These are phyloP conservation scores for Catharus fuscescens DNA, from an alignment of 2,113 vertebrate genomes.

Conservation along the genomic window DNA sequence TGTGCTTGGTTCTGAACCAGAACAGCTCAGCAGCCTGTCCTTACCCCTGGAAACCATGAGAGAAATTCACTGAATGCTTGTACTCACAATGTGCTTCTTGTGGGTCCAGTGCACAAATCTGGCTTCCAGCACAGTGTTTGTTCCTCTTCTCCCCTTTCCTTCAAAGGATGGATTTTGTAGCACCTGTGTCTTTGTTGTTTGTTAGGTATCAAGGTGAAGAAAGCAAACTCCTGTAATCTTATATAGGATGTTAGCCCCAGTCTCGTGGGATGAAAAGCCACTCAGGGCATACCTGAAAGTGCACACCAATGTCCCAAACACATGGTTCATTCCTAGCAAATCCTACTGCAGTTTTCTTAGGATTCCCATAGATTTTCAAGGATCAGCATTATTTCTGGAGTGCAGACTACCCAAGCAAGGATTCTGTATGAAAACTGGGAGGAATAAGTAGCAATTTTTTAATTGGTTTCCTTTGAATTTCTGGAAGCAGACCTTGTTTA, in stretches of 20 bases:
- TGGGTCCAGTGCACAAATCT: neutral
- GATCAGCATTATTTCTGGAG: conserved; percentile 7
- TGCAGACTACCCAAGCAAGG: neutral
- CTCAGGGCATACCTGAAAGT: neutral
- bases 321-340: conserved; percentile 46
- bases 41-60: no score
- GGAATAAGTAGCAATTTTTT: neutral
- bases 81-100: neutral
- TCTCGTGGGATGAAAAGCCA: neutral
- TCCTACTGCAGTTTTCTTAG: conserved; percentile 28
- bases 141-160: neutral
- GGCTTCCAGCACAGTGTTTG: neutral
- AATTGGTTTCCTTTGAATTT: neutral
- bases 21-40: neutral
- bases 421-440: neutral
- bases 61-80: no score
- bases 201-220: neutral
- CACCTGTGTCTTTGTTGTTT: neutral
- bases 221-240: neutral
- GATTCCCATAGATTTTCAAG: conserved; percentile 37
- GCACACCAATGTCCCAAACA: neutral
- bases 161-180: neutral
- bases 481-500: neutral
- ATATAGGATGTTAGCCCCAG: neutral
- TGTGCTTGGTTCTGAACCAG: conserved; percentile 2